Evolutionary conservation across 2,888 invertebrate genomes (phyloP), one percentile per base, ranked within the genome.

Genomic region (Pardosa pseudoannulata): DNA sequence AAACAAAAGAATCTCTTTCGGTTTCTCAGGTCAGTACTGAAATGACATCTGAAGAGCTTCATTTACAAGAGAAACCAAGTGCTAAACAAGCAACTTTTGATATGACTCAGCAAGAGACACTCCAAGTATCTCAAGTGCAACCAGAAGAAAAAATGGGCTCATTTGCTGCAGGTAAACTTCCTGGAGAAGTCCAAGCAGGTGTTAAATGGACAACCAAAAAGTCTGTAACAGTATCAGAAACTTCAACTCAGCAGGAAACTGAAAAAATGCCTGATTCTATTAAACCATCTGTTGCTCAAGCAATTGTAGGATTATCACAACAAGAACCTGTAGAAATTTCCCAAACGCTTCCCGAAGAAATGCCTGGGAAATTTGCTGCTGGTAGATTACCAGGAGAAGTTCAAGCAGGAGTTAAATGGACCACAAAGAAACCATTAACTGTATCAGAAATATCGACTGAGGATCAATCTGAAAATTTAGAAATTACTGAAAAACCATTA

Each of bases 321-420:
- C 82, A 79, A 64, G 83, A 87, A 46, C 68, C 87, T 28, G 31
- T 87, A 23, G 83, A 79, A 65, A 23, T 88, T 36, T 83, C 75
- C 16, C 72, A 87, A 64, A 68, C 80, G 5, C 39, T 68, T 29
- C 39, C 88, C 3, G 86, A 89, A 72, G 81, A 76, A 71, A 72
- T 79, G n/a, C 74, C 89, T 19, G 71, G 75, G 1, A 83, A 87
- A 56, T 88, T 88, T 68, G 78, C 72, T 16, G 71, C 88, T 64
- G 89, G 86, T 3, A 65, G 68, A 79, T 41, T 86, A 91, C 92
- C 92, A 5, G 92, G 93, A 87, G 90, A 91, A 64, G 91, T 92
- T 23, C 79, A 85, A 39, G 88, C 88, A 70, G 79, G 71, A 62
- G 41, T 89, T 7, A 73, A 62, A 29, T 70, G 88, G 74, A 76